These are phyloP conservation scores for Dascyllus trimaculatus DNA, from an alignment of 2,113 vertebrate genomes.

Conservation along the genomic window DNA sequence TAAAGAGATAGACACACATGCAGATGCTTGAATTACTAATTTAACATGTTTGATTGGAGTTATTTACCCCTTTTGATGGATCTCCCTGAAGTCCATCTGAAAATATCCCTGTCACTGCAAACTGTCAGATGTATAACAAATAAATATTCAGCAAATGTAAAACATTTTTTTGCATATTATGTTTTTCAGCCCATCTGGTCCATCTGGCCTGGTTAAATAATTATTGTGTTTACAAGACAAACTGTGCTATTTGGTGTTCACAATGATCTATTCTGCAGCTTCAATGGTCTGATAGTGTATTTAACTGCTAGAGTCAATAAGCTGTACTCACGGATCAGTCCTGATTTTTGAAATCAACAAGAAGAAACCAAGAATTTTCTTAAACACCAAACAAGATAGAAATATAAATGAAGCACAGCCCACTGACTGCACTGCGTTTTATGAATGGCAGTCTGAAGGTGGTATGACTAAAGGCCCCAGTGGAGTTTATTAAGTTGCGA, in stretches of 20 bases:
- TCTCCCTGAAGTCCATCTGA: not conserved
- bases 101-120: not conserved
- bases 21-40: conserved; percentile 13
- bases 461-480: not conserved
- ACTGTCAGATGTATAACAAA: not conserved
- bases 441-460: conserved; percentile 14
- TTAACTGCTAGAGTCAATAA: not conserved
- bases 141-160: not conserved
- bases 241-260: not conserved
- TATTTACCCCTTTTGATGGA: not conserved
- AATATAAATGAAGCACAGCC: conserved; percentile 1
- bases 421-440: not conserved
- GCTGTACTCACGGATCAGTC: not conserved
- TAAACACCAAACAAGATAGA: not conserved
- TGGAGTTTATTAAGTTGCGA: conserved; percentile 25
- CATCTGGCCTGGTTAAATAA: not conserved
- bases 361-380: not conserved
- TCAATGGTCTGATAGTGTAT: not conserved
- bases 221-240: no score
- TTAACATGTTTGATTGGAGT: not conserved
- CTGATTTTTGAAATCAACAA: not conserved
- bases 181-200: not conserved
- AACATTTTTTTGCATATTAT: not conserved
- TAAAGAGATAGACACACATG: not conserved
- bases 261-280: not conserved